Conservation (phyloP, 1,140 invertebrate genomes). For the Harlomillsia oculata region DNA sequence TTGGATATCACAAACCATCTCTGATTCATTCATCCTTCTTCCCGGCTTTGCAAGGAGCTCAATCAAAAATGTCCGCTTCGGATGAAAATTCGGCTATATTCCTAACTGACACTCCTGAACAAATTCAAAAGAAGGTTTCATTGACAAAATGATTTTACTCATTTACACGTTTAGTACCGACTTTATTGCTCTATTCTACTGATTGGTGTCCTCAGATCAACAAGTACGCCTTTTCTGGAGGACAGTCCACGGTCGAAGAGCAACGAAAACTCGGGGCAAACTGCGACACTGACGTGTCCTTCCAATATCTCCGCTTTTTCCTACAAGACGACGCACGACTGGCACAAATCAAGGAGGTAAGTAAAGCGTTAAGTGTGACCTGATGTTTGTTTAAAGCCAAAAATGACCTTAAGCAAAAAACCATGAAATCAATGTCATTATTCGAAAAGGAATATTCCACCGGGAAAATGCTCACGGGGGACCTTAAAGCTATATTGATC, state of each 20-base stretch:
- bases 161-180: no score
- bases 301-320: slow-evolving; percentile 92
- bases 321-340: slow-evolving; percentile 85
- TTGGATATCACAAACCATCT: slow-evolving; percentile 82
- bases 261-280: slow-evolving; percentile 83
- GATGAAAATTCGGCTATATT: slow-evolving; percentile 90
- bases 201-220: no score
- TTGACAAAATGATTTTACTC: background rate
- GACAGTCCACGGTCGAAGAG: slow-evolving; percentile 83
- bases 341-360: slow-evolving; percentile 64
- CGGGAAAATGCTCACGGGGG: slow-evolving; percentile 55
- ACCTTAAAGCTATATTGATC: slow-evolving; percentile 54
- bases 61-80: slow-evolving; percentile 97
- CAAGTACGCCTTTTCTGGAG: slow-evolving; percentile 97
- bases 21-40: slow-evolving; percentile 89
- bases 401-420: no score
- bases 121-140: slow-evolving; percentile 87
- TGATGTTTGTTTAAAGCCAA: no score
- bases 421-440: no score
- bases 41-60: slow-evolving; percentile 88
- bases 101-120: slow-evolving; percentile 86
- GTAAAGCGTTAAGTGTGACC: slow-evolving; percentile 45
- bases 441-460: slow-evolving; percentile 54
- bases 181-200: no score
- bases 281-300: slow-evolving; percentile 90